Evolutionary conservation across 2,888 invertebrate genomes (phyloP), one percentile per base, ranked within the genome.

Genomic region (Drosophila aldrichi): DNA sequence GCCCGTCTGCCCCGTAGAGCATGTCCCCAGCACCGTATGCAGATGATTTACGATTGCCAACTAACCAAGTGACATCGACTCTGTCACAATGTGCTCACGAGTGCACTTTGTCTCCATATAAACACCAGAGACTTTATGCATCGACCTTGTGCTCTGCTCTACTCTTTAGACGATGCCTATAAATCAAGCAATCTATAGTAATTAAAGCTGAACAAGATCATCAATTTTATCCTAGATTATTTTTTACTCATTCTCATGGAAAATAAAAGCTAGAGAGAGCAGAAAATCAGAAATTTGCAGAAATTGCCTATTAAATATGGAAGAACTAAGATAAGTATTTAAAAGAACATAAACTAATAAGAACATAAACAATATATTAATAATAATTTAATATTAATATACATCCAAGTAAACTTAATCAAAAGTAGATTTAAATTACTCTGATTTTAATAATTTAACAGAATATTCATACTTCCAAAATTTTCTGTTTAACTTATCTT

Each of bases 11-110:
- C 34, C 48, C 46, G 60, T 73, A 55, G 49, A 72, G 59, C 74
- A 68, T 25, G 61, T 57, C 55, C 36, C 75, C 22, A 22, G 29
- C 22, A 61, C 56, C 59, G 61, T 8, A 52, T 63, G 48, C 40
- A 56, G 62, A 80, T 80, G 76, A 76, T 65, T 70, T 79, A 70
- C 49, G 70, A 76, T 60, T 43, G 34, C 61, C 54, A 66, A 70
- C 64, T 62, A 59, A 41, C 59, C 88, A 57, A 69, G 55, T 83
- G 88, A 88, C 82, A 81, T 60, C 74, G 56, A 58, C 64, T 70
- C 74, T 74, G 88, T 79, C 70, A 61, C 84, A 70, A 67, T 60
- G 54, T 81, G 70, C 77, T 68, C 62, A 49, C 60, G 71, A 79
- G 70, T 67, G 60, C 49, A 48, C 22, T 40, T 22, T 34, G 36